phyloP scores from a whole-genome alignment of 1,140 invertebrate species.

The Philopotamus ludificatus region DNA sequence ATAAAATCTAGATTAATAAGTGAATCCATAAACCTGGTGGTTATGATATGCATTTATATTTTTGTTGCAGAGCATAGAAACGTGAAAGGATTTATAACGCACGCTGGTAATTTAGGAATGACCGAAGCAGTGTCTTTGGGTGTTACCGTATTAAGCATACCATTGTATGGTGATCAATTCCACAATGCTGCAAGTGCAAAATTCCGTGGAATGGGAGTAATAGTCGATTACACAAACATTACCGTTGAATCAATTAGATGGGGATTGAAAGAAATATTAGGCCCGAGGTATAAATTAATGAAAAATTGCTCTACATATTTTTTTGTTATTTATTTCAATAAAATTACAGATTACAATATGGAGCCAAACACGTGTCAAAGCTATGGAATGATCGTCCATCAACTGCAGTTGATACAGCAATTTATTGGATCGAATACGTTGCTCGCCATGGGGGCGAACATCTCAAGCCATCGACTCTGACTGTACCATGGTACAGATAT shows the following conservation, averaged over 20 bases:
- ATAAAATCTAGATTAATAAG: background rate
- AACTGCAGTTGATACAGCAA: conserved; percentile 55
- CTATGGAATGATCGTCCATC: conserved; percentile 59
- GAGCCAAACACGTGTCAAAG: conserved; percentile 48
- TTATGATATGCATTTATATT: conserved; percentile 26
- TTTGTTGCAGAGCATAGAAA: conserved; percentile 60
- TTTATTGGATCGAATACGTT: conserved; percentile 66
- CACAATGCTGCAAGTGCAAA: conserved; percentile 48
- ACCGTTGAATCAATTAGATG: conserved; percentile 57
- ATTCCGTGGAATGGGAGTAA: conserved; percentile 50
- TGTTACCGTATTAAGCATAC: conserved; percentile 62
- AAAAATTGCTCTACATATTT: background rate
- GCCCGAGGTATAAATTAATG: conserved; percentile 55
- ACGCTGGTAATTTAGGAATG: conserved; percentile 63
- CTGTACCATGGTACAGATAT: conserved; percentile 63
- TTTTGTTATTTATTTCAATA: background rate
- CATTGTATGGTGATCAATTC: conserved; percentile 59
- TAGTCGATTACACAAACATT: conserved; percentile 59
- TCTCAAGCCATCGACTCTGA: conserved; percentile 57
- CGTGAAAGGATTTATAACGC: conserved; percentile 60
- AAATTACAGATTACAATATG: conserved; percentile 45
- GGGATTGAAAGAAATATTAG: conserved; percentile 55
- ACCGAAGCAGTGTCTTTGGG: conserved; percentile 62
- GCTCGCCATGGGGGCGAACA: conserved; percentile 60
- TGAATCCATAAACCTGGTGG: background rate